A percentile compares a stretch with the other conserved stretches of the same genome.
These are phyloP conservation scores for Crenichthys baileyi DNA, from an alignment of 2,797 vertebrate genomes.

Conservation along the genomic window DNA sequence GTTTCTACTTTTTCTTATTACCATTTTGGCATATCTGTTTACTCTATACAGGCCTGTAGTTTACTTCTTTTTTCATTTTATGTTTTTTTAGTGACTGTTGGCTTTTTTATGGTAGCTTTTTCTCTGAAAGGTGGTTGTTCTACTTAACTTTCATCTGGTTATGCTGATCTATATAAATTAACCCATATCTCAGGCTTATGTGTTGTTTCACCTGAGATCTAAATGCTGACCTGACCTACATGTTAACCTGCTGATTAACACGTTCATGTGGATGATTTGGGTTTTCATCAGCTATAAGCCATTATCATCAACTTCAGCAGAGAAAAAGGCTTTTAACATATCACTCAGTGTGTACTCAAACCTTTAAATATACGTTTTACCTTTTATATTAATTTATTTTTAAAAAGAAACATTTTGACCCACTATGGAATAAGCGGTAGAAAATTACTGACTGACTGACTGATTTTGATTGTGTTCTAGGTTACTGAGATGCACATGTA, in stretches of 20 bases:
- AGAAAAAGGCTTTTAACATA: too few species aligned
- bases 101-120: background rate
- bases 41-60: background rate
- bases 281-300: too few species aligned
- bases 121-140: background rate
- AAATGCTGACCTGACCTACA: slow-evolving; percentile 50
- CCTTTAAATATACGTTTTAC: too few species aligned
- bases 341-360: too few species aligned
- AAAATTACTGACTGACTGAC: too few species aligned
- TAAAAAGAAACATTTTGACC: too few species aligned
- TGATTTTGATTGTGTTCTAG: background rate
- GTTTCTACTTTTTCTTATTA: background rate
- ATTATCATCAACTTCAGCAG: too few species aligned
- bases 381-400: too few species aligned
- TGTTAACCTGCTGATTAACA: slow-evolving; percentile 56
- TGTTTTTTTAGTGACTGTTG: background rate
- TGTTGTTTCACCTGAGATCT: slow-evolving; percentile 20
- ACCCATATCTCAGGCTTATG: slow-evolving; percentile 16
- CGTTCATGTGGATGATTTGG: slow-evolving; percentile 41
- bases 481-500: background rate
- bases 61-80: background rate
- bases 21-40: background rate
- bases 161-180: slow-evolving; percentile 29
- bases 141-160: background rate
- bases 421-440: too few species aligned